Evolutionary conservation across 2,113 vertebrate species (phyloP).

Genomic region (Onychorhynchus coronatus): DNA sequence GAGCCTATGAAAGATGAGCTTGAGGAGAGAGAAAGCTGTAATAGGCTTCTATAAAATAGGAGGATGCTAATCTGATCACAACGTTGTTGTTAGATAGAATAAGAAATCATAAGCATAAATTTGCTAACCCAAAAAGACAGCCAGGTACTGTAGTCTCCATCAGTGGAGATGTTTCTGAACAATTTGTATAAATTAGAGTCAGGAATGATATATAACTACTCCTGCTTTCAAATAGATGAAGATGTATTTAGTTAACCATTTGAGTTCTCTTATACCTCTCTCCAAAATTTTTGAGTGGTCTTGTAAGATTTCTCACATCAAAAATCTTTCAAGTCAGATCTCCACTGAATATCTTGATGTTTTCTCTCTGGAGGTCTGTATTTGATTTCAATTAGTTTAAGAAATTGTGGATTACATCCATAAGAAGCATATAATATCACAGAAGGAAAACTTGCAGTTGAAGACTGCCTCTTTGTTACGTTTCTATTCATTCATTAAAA

Average conservation of each 20-base stretch:
- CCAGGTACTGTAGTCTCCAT: neutral
- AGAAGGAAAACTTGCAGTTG: neutral
- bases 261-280: neutral
- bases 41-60: neutral
- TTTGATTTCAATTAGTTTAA: neutral
- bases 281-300: neutral
- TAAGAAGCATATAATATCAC: neutral
- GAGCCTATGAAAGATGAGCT: neutral
- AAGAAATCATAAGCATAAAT: neutral
- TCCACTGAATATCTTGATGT: neutral
- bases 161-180: neutral
- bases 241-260: neutral
- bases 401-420: neutral
- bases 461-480: neutral
- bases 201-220: neutral
- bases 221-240: neutral
- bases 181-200: neutral
- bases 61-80: neutral
- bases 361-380: neutral
- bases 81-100: neutral
- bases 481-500: neutral
- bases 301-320: neutral
- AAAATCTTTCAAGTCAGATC: neutral
- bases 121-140: neutral
- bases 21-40: neutral